Evolutionary conservation across 23 tunicate genomes (phyloP).

Genomic region (Halocynthia roretzi): DNA sequence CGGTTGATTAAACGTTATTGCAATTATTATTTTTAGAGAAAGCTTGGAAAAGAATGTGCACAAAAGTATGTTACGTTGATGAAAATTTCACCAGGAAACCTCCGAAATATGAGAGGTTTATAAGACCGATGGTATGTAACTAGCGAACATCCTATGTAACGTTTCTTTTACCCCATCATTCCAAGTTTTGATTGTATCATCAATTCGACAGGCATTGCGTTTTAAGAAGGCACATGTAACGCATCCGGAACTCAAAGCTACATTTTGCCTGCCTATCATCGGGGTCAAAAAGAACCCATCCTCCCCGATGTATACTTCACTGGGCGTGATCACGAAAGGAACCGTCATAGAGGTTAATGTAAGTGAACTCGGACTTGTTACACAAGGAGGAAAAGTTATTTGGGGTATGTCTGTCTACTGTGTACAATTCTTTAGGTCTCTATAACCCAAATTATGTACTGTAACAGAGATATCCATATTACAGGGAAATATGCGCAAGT

Average conservation of each 20-base stretch:
- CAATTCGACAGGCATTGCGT: constrained; percentile 77
- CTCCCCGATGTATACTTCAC: constrained; percentile 85
- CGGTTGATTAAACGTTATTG: not conserved
- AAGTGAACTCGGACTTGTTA: constrained; percentile 92
- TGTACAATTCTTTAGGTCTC: not conserved
- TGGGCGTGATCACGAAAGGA: constrained; percentile 95
- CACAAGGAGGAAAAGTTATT: constrained; percentile 97
- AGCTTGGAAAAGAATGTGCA: constrained; percentile 93
- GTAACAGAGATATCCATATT: constrained; percentile 1
- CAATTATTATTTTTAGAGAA: constrained; percentile 41
- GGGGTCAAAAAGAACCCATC: constrained; percentile 98
- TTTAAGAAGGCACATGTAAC: constrained; percentile 97
- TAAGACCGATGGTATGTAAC: constrained; percentile 78
- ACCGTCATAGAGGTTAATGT: constrained; percentile 89
- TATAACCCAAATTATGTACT: not conserved
- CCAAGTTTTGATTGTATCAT: too few relatives aligned
- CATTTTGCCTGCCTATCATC: constrained; percentile 84
- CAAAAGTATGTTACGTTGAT: constrained; percentile 84
- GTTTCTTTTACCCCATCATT: not conserved
- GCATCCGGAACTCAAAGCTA: constrained; percentile 92
- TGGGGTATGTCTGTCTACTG: constrained; percentile 63
- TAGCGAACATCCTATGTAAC: not conserved
- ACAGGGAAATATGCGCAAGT: constrained; percentile 92
- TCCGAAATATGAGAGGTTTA: constrained; percentile 92
- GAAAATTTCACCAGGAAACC: constrained; percentile 91